These are phyloP conservation scores for Lutjanus erythropterus DNA, from an alignment of 2,113 vertebrate genomes.

Conservation along the genomic window DNA sequence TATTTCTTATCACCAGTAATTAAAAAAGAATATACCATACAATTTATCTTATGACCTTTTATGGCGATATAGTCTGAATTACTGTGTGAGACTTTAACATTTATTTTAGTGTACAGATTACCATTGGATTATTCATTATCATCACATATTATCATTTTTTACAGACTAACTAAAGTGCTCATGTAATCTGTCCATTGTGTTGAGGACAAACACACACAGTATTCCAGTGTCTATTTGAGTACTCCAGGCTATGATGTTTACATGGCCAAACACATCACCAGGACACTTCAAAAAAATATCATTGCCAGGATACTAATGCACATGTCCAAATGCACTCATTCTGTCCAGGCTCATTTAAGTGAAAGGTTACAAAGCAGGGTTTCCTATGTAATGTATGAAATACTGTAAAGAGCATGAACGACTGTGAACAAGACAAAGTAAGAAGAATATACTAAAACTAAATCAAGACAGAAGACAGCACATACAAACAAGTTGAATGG, in stretches of 20 bases:
- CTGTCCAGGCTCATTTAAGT: neutral
- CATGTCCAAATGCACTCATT: neutral
- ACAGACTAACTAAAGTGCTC: neutral
- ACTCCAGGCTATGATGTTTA: constrained; percentile 5
- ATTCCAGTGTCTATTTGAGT: neutral
- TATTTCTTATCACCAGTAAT: neutral
- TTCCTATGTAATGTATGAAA: neutral
- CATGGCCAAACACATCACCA: constrained; percentile 14
- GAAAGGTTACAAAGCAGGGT: neutral
- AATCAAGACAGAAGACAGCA: neutral
- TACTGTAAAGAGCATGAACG: neutral
- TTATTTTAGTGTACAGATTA: neutral
- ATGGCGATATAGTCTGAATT: neutral
- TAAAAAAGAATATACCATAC: neutral
- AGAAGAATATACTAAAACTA: neutral
- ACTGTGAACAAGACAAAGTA: neutral
- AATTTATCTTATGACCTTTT: neutral
- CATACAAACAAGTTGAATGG: neutral
- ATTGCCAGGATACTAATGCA: constrained; percentile 3
- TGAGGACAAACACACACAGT: neutral
- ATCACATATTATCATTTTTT: neutral
- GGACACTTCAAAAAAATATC: constrained; percentile 10
- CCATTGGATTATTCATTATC: neutral
- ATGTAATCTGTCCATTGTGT: neutral
- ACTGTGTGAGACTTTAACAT: neutral